Percentiles rank a stretch among this genome's conserved stretches.
Conservation (phyloP, 2,797 vertebrate species). For the Allobates femoralis region DNA sequence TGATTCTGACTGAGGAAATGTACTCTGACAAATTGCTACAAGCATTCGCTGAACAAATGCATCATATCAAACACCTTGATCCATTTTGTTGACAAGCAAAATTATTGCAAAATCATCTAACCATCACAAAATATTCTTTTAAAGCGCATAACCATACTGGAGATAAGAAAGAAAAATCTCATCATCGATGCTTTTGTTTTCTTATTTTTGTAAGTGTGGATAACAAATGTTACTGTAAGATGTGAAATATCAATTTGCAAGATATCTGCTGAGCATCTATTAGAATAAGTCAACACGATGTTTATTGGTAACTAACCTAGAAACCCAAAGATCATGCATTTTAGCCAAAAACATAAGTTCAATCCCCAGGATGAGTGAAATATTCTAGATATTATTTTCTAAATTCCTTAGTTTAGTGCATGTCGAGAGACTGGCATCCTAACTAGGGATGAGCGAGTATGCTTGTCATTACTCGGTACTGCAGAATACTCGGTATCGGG, state of each 20-base stretch:
- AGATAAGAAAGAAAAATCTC: background rate
- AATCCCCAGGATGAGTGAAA: background rate
- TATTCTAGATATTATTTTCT: background rate
- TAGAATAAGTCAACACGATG: background rate
- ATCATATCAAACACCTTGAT: slow-evolving; percentile 66
- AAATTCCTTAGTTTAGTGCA: background rate
- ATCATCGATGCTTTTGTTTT: background rate
- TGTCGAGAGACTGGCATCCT: background rate
- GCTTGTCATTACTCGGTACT: too few species aligned
- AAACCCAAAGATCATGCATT: background rate
- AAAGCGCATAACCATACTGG: slow-evolving; percentile 22
- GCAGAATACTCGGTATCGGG: too few species aligned
- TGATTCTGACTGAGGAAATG: slow-evolving; percentile 68
- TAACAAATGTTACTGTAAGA: slow-evolving; percentile 9
- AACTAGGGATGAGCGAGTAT: too few species aligned
- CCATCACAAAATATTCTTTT: slow-evolving; percentile 51
- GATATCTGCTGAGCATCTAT: background rate
- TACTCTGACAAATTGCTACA: slow-evolving; percentile 67
- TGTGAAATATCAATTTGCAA: background rate
- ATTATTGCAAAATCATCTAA: slow-evolving; percentile 62
- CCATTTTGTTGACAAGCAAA: slow-evolving; percentile 61
- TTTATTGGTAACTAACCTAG: background rate
- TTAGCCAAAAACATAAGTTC: background rate
- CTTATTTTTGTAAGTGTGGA: background rate
- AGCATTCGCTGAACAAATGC: slow-evolving; percentile 64